Evolutionary conservation across 1,140 invertebrate species (phyloP).

Genomic region (Meloidogyne hapla): DNA sequence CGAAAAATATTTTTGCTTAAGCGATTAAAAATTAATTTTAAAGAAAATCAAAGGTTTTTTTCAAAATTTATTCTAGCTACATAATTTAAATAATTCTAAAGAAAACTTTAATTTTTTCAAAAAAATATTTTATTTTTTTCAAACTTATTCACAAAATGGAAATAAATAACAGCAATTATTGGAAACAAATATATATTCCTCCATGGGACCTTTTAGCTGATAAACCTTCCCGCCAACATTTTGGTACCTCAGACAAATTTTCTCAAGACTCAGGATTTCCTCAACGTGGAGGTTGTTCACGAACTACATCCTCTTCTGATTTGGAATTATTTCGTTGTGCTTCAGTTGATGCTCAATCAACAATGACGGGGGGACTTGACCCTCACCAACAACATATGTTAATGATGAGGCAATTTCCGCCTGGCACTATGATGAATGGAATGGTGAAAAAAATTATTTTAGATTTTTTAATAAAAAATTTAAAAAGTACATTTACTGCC

Average conservation of each 20-base stretch:
- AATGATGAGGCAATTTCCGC: slow-evolving; percentile 26
- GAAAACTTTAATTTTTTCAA: too few species aligned
- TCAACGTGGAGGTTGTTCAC: slow-evolving; percentile 22
- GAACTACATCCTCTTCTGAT: slow-evolving; percentile 29
- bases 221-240: background rate
- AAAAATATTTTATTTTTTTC: background rate
- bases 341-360: slow-evolving; percentile 55
- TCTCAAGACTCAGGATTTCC: slow-evolving; percentile 26
- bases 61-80: background rate
- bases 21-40: background rate
- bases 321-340: slow-evolving; percentile 63
- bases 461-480: too few species aligned
- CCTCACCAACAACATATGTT: slow-evolving; percentile 27
- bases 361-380: slow-evolving; percentile 9
- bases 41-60: background rate
- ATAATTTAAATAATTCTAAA: too few species aligned
- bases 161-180: background rate
- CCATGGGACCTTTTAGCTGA: background rate
- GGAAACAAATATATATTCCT: slow-evolving; percentile 6
- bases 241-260: slow-evolving; percentile 7
- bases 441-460: slow-evolving; percentile 4
- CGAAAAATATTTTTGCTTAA: background rate
- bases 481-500: slow-evolving; percentile 3
- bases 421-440: slow-evolving; percentile 1
- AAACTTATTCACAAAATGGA: background rate